Evolutionary conservation across 1,140 invertebrate species (phyloP), one percentile per base, ranked within the genome.

Genomic region (Brachionus plicatilis): DNA sequence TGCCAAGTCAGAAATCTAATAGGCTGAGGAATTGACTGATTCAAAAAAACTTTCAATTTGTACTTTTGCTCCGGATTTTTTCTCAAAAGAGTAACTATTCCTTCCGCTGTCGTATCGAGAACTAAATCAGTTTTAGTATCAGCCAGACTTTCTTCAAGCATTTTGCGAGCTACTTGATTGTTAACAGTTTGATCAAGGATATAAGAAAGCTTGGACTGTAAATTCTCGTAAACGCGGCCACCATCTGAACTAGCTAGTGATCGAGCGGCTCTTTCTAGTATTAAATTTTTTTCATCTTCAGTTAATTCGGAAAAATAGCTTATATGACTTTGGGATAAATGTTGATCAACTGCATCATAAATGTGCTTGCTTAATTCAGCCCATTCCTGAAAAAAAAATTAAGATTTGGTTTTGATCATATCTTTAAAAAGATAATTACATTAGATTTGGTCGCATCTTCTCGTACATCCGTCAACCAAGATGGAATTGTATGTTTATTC

Each of bases 61-160:
- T 70, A 83, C 41, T 83, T 83, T 83, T 83, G 82, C 14, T 83
- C 82, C 11, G 82, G 82, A 11, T 68, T 20, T 72, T 83, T 83
- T 29, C 65, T 27, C 27, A 83, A 56, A 11, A 83, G 47, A n/a
- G 37, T 50, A 2, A 83, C 65, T 11, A 83, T 70, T 20, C 60
- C 82, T 41, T 83, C 82, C 9, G 60, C 45, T 56, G 60, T 68
- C 8, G 60, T 83, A 29, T 83, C 60, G 2, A 83, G 50, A 50
- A 83, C 60, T n/a, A 83, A 14, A 83, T 83, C 82, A 17, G 82
- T 83, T 70, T 83, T 83, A 2, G 82, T 83, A 14, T 83, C 82
- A 29, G 33, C n/a, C n/a, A 50, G 9, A 17, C 24, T 68, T 11
- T 83, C 82, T 72, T 83, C 43, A 3, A 83, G 17, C 43, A 83